Base-by-base conservation (phyloP, 2,113 vertebrate species). In the Syngnathus typhle region DNA sequence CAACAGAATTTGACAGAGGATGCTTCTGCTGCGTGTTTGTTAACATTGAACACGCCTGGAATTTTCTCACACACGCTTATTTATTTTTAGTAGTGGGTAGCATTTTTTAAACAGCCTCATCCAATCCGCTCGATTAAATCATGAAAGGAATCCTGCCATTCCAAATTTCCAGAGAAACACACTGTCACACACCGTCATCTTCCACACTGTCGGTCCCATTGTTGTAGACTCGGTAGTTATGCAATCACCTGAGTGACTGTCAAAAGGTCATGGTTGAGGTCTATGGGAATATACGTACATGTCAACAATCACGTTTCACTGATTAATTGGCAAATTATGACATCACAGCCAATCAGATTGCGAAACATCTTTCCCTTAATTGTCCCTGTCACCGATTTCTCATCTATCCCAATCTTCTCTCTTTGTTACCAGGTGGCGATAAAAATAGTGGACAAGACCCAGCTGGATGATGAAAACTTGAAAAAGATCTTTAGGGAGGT, bases 401-500 rank as follows among this genome's bases (percentile, higher is more conserved):
- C 38, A 36, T 67, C n/a, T 41, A 59, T 74, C 44, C 32, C 41
- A 68, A 55, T 73, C 38, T 64, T 36, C 2, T 62, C 21, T 71
- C 65, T 80, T 41, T 68, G 19, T 78, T 70, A 80, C 66, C 81
- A 99, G 97, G 97, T 99, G 80, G 97, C 97, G 0, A 99, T 99
- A 79, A 99, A 99, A 91, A 99, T 99, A 39, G 97, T 99, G 66
- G 97, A 99, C 75, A 99, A 99, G 88, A 96, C 93, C 3, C 96
- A 98, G 89, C 88, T 99, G 86, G 97, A 99, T 38, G 96, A 99
- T 39, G 97, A 99, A 87, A 99, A 99, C 85, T 91, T 99, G 77
- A 99, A 99, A 90, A 99, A 99, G 90, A 99, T 99, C 70, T 99
- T 98, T 83, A 89, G 97, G 76, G 97, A 99, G 84, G 97, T 99